Percentiles rank a stretch among this genome's conserved stretches.
phyloP scores from a whole-genome alignment of 2,888 invertebrate genomes.

The Meandrusa payeni region DNA sequence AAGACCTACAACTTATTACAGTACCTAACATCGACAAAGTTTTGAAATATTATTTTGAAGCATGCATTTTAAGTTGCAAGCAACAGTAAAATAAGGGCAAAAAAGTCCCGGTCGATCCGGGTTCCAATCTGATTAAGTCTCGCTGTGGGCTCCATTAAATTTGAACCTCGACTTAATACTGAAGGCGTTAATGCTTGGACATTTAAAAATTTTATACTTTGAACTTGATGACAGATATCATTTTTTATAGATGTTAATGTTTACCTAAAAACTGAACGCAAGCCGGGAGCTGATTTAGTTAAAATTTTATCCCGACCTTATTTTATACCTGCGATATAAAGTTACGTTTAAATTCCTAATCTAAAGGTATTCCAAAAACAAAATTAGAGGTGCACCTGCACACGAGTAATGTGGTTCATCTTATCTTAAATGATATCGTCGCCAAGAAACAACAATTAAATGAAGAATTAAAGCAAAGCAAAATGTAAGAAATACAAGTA shows the following conservation, averaged over 20 bases:
- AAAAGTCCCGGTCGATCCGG: constrained; percentile 18
- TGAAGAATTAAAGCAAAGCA: no score
- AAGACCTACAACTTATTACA: no score
- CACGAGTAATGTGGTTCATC: no score
- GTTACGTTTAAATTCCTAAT: no score
- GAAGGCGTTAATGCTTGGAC: constrained; percentile 32
- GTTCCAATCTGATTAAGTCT: constrained; percentile 32
- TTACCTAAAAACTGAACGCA: constrained; percentile 6
- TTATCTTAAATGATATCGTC: no score
- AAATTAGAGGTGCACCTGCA: no score
- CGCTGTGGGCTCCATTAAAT: constrained; percentile 29
- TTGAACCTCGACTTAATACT: constrained; percentile 27
- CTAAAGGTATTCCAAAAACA: no score
- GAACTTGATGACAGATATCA: constrained; percentile 15
- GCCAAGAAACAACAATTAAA: no score
- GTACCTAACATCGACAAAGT: no score
- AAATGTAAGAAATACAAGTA: no score
- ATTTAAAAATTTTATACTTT: constrained; percentile 26
- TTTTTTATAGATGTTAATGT: constrained; percentile 19
- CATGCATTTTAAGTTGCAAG: constrained; percentile 7
- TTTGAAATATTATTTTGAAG: no score
- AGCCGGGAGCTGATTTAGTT: constrained; percentile 11
- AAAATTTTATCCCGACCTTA: not conserved
- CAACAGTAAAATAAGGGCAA: constrained; percentile 25
- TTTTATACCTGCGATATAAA: no score